Evolutionary conservation across 2,113 vertebrate species (phyloP), one percentile per base, ranked within the genome.

Genomic region (Mustela lutreola): DNA sequence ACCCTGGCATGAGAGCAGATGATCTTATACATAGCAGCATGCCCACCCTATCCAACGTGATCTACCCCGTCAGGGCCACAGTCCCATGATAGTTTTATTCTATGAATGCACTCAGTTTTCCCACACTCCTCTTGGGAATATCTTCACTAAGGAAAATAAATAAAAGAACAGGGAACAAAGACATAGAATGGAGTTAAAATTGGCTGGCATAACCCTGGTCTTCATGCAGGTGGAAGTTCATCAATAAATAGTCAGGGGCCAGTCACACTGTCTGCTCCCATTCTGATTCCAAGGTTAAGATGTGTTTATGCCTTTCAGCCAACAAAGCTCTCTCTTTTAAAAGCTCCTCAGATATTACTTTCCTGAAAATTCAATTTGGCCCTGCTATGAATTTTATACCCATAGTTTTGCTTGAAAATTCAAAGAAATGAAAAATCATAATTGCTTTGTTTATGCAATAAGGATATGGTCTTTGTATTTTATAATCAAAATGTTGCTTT

Each of bases 331-430:
- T 94, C 80, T 95, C 70, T 94, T 96, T 97, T 96, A 96, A 96
- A 95, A 97, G 84, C 85, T 76, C 96, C 96, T 97, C 91, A 84
- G 92, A 56, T 95, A 95, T 82, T 95, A 71, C 92, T 97, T 97
- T 96, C 95, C 94, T 98, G 97, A 79, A 97, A 98, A 96, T 97
- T 94, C 85, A 81, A 48, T 97, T 97, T 95, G 92, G 94, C 89
- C 86, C 78, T 97, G 53, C 56, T 95, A 65, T 97, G 81, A 97
- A 94, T 96, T 95, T 97, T 96, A 94, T 91, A 93, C 82, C 80
- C 50, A 16, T 93, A 50, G 31, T 97, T 98, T 98, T 97, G 89
- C 94, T 97, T 94, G 83, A 98, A 98, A 97, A 94, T 36, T 88
- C 89, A 96, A 96, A 97, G 90, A 97, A 98, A 93, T 91, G 76